phyloP scores from a whole-genome alignment of 2,888 invertebrate species.

The Pristionchus maxplancki region DNA sequence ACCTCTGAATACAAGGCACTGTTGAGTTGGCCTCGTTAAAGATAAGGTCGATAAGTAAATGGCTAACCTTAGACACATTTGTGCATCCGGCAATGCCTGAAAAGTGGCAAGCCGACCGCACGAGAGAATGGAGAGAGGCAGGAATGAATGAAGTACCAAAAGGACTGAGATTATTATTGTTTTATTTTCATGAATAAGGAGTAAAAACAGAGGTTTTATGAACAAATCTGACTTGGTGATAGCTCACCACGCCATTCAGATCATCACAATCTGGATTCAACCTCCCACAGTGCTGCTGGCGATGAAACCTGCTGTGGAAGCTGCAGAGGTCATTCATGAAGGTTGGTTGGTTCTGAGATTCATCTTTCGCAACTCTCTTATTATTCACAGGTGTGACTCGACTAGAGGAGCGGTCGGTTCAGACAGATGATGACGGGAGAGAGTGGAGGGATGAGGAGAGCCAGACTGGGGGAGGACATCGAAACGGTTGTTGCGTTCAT shows the following conservation, averaged over 20 bases:
- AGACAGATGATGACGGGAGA: slow-evolving; percentile 39
- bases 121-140: background rate
- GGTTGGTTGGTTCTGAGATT: background rate
- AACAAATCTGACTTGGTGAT: background rate
- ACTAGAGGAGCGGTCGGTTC: background rate
- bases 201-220: background rate
- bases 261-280: slow-evolving; percentile 49
- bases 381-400: slow-evolving; percentile 46
- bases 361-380: too few species aligned
- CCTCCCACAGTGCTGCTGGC: background rate
- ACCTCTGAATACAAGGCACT: background rate
- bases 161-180: background rate
- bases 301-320: slow-evolving; percentile 14
- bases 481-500: background rate
- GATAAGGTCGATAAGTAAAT: background rate
- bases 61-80: background rate
- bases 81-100: background rate
- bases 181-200: background rate
- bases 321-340: background rate
- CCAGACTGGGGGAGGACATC: slow-evolving; percentile 45
- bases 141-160: background rate
- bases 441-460: slow-evolving; percentile 50
- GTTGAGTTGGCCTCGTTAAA: background rate
- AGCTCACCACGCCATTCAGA: slow-evolving; percentile 33
- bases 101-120: background rate